Evolutionary conservation across 2,888 invertebrate species (phyloP), one percentile per base, ranked within the genome.

Genomic region (Lithosia quadra): DNA sequence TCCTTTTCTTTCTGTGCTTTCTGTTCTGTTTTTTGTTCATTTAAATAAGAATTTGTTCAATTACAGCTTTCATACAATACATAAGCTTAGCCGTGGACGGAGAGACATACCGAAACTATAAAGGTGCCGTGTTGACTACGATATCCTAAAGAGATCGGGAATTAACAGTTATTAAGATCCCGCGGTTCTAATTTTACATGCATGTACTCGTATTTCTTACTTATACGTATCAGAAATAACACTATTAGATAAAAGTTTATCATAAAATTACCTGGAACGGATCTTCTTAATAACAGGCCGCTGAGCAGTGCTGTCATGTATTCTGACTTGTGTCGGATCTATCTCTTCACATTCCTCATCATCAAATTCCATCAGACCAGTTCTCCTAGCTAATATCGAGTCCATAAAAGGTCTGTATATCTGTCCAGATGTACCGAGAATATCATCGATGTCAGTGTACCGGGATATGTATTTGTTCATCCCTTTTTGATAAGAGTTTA

Each of bases 361-460:
- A 21, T 93, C 95, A 69, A 90, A 91, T 36, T 88, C 84, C 69
- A 91, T 86, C 76, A 92, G 91, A 22, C 92, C 92, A 43, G 92
- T 91, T 75, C 92, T 90, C 65, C 88, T 86, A 15, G 94, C 92
- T 56, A 96, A 89, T 76, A 95, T 93, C 43, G 95, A 95, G 82
- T 96, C 95, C 95, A 96, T 96, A 73, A 97, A 95, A 15, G 97
- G 97, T 87, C 96, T 97, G 81, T 96, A 95, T 73, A 96, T 91
- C 72, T 95, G 94, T 33, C 94, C 93, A 49, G 93, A 92, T 63
- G 92, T 94, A 61, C 98, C 98, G 72, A 99, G 95, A 86, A 99
- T 96, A 86, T 99, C 99, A 87, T 98, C 98, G 80, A 99, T 98
- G 90, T 98, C 98, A 57, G 97, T 97, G 89, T 98, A 98, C 68